Conservation (phyloP, 2,888 invertebrate species). For the Mythimna lalbum region DNA sequence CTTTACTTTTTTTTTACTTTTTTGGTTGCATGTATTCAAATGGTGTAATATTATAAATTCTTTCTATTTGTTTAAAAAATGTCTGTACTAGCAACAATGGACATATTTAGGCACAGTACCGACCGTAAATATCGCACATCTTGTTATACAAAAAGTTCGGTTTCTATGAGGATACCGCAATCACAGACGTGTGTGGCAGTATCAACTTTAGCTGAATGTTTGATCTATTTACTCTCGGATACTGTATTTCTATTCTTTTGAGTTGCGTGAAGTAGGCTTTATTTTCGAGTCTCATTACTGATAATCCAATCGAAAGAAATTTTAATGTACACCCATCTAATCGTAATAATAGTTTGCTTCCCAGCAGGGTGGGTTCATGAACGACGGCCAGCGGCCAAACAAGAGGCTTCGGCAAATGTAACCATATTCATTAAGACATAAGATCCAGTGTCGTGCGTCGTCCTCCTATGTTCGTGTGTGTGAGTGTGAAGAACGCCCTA, state of each 20-base stretch:
- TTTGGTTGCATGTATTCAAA: constrained; percentile 62
- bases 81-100: constrained; percentile 2
- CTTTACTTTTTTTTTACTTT: constrained; percentile 22
- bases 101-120: constrained; percentile 4
- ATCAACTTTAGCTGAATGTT: neutral
- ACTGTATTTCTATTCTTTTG: constrained; percentile 2
- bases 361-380: constrained; percentile 87
- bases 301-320: neutral
- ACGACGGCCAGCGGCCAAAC: constrained; percentile 89
- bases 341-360: constrained; percentile 51
- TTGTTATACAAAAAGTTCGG: neutral
- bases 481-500: constrained; percentile 77
- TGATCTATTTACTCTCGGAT: constrained; percentile 9
- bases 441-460: constrained; percentile 76
- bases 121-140: constrained; percentile 12
- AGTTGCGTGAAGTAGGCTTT: neutral
- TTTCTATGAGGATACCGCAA: no score
- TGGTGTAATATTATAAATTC: constrained; percentile 28
- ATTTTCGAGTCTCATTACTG: neutral
- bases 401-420: constrained; percentile 88
- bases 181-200: no score
- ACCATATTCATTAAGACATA: constrained; percentile 66
- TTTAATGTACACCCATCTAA: constrained; percentile 22
- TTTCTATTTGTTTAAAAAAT: constrained; percentile 7
- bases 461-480: constrained; percentile 84